Evolutionary conservation across 2,888 invertebrate genomes (phyloP), one percentile per base, ranked within the genome.

Genomic region (Labia minor): DNA sequence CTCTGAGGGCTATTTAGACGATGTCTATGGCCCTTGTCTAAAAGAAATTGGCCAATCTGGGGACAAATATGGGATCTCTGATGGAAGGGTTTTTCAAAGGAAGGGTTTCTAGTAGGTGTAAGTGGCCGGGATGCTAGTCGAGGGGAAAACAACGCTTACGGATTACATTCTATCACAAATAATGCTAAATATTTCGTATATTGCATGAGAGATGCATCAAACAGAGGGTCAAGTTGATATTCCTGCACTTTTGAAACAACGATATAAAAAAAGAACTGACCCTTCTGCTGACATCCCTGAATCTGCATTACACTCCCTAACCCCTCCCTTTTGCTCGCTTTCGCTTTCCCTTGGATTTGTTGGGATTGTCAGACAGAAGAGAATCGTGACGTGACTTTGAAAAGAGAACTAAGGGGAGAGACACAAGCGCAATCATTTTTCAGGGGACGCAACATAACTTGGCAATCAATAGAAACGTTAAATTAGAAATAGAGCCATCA

Each of bases 1-100:
- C 49, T 16, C 49, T 49, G 16, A 49, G 49, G 49, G 49, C 49
- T 49, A 49, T 49, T 49, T 49, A 49, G 49, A n/a, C 49, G 8
- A 49, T 3, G 49, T 49, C 49, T 49, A 49, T 49, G 16, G n/a
- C 49, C 14, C 49, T 49, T 49, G 49, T 49, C 49, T 49, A 49
- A 49, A 49, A 49, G 49, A 49, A 49, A 49, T 49, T 49, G 49
- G 49, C 49, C 49, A 49, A 49, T 49, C 49, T 49, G 49, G 49
- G 49, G 49, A 49, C 49, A 49, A 49, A 49, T 49, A 49, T 16
- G 49, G 16, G 49, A 49, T 49, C 49, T 49, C 49, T 14, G 49
- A 49, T 49, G 16, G 49, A 49, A 49, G 49, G 49, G 49, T 49
- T 49, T 49, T 49, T 49, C 49, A 49, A 49, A 49, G 49, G 49